Conservation (phyloP, 92 coral and sea anemone species). For the Parazoanthus darwini region DNA sequence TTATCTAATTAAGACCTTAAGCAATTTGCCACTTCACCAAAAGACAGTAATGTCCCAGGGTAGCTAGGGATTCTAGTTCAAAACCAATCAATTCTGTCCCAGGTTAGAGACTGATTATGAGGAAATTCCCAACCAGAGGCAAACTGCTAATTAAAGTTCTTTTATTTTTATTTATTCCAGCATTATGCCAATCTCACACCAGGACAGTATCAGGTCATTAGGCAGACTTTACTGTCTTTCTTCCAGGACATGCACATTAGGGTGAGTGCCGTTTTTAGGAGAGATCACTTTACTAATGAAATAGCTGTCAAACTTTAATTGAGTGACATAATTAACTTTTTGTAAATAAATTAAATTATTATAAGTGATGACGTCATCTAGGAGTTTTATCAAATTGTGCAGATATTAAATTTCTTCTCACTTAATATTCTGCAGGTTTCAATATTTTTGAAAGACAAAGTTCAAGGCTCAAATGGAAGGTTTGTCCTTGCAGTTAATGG, state of each 20-base stretch:
- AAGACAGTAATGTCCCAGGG: neutral
- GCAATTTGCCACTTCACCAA: neutral
- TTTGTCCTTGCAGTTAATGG: constrained; percentile 88
- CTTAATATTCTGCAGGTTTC: constrained; percentile 65
- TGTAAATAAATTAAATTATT: too few relatives aligned
- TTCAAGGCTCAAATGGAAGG: constrained; percentile 93
- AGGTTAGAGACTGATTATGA: neutral
- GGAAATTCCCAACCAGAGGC: neutral
- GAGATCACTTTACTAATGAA: neutral
- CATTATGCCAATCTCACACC: constrained; percentile 80
- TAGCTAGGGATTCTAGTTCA: neutral
- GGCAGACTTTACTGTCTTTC: constrained; percentile 90
- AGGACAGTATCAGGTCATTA: constrained; percentile 91
- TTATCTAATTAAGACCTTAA: too few relatives aligned
- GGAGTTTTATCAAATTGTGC: too few relatives aligned
- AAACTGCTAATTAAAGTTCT: neutral
- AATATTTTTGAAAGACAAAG: constrained; percentile 95
- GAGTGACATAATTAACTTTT: too few relatives aligned
- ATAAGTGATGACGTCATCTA: too few relatives aligned
- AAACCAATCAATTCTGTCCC: neutral
- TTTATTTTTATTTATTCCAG: constrained; percentile 44
- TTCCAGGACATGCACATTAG: constrained; percentile 98
- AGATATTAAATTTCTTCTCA: neutral
- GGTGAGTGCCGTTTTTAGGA: constrained; percentile 42
- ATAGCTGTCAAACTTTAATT: too few relatives aligned